A percentile compares a stretch with the other conserved stretches of the same genome.
These are phyloP conservation scores for Astreopora myriophthalma DNA, from an alignment of 64 coral and sea anemone genomes.

Conservation along the genomic window DNA sequence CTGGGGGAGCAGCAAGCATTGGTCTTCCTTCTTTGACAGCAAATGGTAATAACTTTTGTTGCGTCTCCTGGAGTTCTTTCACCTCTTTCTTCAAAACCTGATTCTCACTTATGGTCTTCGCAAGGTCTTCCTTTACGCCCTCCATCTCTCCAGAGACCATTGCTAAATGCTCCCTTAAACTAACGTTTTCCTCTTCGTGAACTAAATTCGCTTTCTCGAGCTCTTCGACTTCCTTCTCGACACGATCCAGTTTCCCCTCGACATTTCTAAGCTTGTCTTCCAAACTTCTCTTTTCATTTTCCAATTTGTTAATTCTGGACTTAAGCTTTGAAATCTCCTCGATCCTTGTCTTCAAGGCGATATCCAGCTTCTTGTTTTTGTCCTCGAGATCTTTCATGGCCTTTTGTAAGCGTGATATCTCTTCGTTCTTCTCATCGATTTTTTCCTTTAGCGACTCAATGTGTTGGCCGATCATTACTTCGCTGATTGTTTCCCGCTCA, in stretches of 20 bases:
- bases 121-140: neutral
- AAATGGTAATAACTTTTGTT: conserved; percentile 2
- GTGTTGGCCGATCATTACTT: neutral
- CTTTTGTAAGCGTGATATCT: conserved; percentile 22
- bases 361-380: conserved; percentile 24
- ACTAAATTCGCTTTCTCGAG: neutral
- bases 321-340: conserved; percentile 30
- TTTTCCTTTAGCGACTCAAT: neutral
- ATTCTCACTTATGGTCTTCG: neutral
- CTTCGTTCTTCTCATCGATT: conserved; percentile 24
- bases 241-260: conserved; percentile 6
- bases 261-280: conserved; percentile 42
- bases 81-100: conserved; percentile 19
- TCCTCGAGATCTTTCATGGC: conserved; percentile 27
- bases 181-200: conserved; percentile 11
- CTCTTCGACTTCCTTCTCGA: conserved; percentile 36
- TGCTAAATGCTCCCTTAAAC: neutral
- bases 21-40: neutral
- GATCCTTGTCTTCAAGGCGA: conserved; percentile 23
- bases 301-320: conserved; percentile 11
- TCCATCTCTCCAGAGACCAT: neutral
- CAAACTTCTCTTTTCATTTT: conserved; percentile 42
- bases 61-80: neutral
- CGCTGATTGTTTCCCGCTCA: neutral
- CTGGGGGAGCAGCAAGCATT: neutral